Percentiles rank a stretch among this genome's conserved stretches.
Evolutionary conservation across 92 coral and sea anemone species (phyloP).

Genomic region (Paramuricea clavata): DNA sequence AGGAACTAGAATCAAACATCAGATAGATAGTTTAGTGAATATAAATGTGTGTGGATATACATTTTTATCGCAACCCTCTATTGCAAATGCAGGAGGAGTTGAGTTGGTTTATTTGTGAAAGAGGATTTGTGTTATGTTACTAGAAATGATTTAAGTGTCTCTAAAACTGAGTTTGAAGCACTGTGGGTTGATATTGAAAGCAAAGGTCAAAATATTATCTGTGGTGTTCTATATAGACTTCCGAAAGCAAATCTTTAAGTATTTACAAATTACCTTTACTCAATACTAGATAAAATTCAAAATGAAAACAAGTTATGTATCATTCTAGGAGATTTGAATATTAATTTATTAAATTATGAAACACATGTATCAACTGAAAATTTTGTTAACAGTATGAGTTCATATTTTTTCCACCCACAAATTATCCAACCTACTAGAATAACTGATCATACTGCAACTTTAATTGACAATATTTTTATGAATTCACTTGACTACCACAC

Average conservation of each 20-base stretch:
- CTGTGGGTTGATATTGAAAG: slow-evolving; percentile 11
- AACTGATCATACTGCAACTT: slow-evolving; percentile 69
- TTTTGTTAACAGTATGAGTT: slow-evolving; percentile 60
- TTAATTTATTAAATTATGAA: slow-evolving; percentile 64
- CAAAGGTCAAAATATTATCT: neutral
- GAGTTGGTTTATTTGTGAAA: neutral
- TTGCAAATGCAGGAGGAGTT: neutral
- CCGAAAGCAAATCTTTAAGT: neutral
- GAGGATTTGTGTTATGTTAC: neutral
- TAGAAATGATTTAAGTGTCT: neutral
- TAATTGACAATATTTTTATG: slow-evolving; percentile 73
- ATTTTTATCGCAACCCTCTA: neutral
- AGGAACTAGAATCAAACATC: neutral
- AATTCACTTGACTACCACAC: slow-evolving; percentile 62
- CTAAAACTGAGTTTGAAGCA: slow-evolving; percentile 2
- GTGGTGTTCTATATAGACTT: neutral
- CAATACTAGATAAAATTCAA: neutral
- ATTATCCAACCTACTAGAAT: slow-evolving; percentile 62
- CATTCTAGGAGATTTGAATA: slow-evolving; percentile 53
- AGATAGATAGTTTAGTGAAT: neutral
- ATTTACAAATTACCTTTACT: neutral
- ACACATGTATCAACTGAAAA: slow-evolving; percentile 59
- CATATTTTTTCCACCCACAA: slow-evolving; percentile 60
- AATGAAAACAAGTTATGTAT: slow-evolving; percentile 31
- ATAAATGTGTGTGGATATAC: neutral